A percentile compares a stretch with the other conserved stretches of the same genome.
phyloP scores from a whole-genome alignment of 2,888 invertebrate species.

The Anoncus sp. region DNA sequence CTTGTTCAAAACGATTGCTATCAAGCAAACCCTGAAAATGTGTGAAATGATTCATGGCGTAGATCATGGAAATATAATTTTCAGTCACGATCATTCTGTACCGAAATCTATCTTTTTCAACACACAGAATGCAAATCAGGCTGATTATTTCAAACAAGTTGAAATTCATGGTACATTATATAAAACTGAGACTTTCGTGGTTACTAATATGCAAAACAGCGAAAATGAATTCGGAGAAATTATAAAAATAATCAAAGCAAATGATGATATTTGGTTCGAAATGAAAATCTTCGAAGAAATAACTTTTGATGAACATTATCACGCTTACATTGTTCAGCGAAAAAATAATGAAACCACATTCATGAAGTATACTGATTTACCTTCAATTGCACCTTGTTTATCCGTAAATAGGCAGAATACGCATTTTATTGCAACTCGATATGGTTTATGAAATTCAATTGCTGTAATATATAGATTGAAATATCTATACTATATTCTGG shows the following conservation, averaged over 20 bases:
- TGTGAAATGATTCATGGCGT: slow-evolving; percentile 51
- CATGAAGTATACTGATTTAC: slow-evolving; percentile 35
- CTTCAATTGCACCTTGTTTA: slow-evolving; percentile 32
- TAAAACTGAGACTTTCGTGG: slow-evolving; percentile 42
- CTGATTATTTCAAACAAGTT: slow-evolving; percentile 26
- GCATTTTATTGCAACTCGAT: slow-evolving; percentile 41
- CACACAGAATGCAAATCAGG: neutral
- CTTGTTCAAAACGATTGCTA: slow-evolving; percentile 54
- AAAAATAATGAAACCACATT: slow-evolving; percentile 15
- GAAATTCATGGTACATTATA: slow-evolving; percentile 46
- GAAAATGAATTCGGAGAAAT: slow-evolving; percentile 60
- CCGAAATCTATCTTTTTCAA: neutral
- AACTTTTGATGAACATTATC: slow-evolving; percentile 52
- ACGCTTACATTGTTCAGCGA: slow-evolving; percentile 47
- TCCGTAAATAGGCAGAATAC: slow-evolving; percentile 26
- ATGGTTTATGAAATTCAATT: slow-evolving; percentile 13
- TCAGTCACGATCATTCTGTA: neutral
- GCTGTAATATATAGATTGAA: too few species aligned
- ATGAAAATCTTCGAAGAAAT: slow-evolving; percentile 50
- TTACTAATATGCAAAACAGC: slow-evolving; percentile 38
- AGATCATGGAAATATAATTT: slow-evolving; percentile 10
- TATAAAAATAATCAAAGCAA: slow-evolving; percentile 41
- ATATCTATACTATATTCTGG: too few species aligned
- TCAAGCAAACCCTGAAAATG: slow-evolving; percentile 53
- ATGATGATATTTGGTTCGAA: slow-evolving; percentile 46